Evolutionary conservation across 2,888 invertebrate genomes (phyloP).

Genomic region (Chaetoderma sp.): DNA sequence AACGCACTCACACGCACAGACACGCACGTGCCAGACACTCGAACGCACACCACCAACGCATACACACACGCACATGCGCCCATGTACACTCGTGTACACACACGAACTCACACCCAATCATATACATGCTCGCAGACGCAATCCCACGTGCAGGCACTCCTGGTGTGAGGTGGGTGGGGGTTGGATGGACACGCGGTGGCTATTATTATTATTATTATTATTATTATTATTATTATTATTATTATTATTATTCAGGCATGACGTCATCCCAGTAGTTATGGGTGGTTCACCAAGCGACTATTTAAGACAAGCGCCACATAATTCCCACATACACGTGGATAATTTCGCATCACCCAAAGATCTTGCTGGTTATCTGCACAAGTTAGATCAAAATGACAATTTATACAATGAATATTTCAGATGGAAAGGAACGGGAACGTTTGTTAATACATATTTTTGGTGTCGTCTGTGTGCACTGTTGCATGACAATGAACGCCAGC

Average conservation of each 20-base stretch:
- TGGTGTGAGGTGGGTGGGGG: too few relatives aligned
- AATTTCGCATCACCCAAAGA: constrained; percentile 90
- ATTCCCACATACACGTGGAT: constrained; percentile 95
- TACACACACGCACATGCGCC: too few relatives aligned
- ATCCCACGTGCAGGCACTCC: too few relatives aligned
- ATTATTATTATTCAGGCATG: constrained; percentile 75
- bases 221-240: too few relatives aligned
- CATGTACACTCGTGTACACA: too few relatives aligned
- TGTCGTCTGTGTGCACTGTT: constrained; percentile 84
- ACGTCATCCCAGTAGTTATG: constrained; percentile 95
- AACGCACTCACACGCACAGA: too few relatives aligned
- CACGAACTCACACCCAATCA: too few relatives aligned
- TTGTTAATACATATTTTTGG: constrained; percentile 96
- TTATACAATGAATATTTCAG: constrained; percentile 94
- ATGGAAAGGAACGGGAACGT: constrained; percentile 95
- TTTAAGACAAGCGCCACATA: constrained; percentile 89
- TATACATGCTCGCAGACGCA: too few relatives aligned
- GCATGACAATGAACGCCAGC: constrained; percentile 46
- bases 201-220: too few relatives aligned
- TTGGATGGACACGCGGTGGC: too few relatives aligned
- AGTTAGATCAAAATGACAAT: constrained; percentile 87
- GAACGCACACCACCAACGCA: too few relatives aligned
- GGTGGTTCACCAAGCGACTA: constrained; percentile 94
- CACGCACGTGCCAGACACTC: too few relatives aligned
- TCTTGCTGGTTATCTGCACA: constrained; percentile 86